These are phyloP conservation scores for Pediacus dermestoides DNA, from an alignment of 2,888 invertebrate species.

Conservation along the genomic window DNA sequence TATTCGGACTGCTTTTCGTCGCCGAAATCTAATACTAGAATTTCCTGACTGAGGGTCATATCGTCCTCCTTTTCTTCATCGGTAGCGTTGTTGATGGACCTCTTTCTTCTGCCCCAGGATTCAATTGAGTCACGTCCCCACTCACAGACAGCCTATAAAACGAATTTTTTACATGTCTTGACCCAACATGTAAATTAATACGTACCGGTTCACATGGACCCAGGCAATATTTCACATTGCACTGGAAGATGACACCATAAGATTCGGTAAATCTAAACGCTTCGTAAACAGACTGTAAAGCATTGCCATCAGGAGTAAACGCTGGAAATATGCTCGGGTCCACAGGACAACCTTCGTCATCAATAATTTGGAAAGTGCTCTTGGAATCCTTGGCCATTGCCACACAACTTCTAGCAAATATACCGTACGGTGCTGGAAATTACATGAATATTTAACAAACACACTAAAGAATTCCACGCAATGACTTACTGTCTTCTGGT, in stretches of 20 bases:
- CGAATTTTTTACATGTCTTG: not conserved
- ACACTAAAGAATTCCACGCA: not conserved
- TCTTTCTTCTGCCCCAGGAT: conserved; percentile 87
- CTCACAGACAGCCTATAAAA: conserved; percentile 82
- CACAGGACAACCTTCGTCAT: conserved; percentile 91
- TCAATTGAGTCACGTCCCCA: conserved; percentile 87
- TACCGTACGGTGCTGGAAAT: conserved; percentile 84
- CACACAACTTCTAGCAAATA: conserved; percentile 92
- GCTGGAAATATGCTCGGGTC: conserved; percentile 92
- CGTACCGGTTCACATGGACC: conserved; percentile 91
- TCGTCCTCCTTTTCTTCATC: conserved; percentile 68
- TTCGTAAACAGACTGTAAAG: conserved; percentile 86
- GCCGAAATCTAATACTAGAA: conserved; percentile 87
- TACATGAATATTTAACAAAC: conserved; percentile 15
- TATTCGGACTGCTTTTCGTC: conserved; percentile 84
- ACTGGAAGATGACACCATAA: conserved; percentile 95
- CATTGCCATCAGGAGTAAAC: conserved; percentile 86
- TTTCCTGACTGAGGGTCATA: conserved; percentile 93
- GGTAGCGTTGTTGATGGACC: conserved; percentile 64
- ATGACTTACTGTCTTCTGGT: conserved; percentile 91
- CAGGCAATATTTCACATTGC: conserved; percentile 93
- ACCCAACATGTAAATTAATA: conserved; percentile 5
- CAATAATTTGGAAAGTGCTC: conserved; percentile 93
- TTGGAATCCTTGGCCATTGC: conserved; percentile 97
- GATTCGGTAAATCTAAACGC: conserved; percentile 95